These are phyloP conservation scores for Gadus chalcogrammus DNA, from an alignment of 2,113 vertebrate genomes.

Conservation along the genomic window DNA sequence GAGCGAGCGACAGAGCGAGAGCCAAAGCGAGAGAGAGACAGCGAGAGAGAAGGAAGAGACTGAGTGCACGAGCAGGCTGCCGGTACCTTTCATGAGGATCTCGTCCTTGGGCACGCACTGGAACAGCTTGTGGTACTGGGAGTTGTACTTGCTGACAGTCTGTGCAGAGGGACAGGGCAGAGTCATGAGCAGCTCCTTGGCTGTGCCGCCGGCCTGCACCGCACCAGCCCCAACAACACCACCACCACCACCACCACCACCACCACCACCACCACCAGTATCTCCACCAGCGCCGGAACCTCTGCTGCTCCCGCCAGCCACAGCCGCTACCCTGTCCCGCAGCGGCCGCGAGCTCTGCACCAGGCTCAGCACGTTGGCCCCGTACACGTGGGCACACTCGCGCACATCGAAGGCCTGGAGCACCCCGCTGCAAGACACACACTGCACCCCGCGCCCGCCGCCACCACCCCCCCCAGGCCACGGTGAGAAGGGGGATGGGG, in stretches of 20 bases:
- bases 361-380: slow-evolving; percentile 75
- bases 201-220: slow-evolving; percentile 55
- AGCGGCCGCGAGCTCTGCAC: slow-evolving; percentile 71
- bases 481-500: background rate
- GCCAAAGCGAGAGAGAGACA: slow-evolving; percentile 32
- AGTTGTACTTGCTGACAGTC: slow-evolving; percentile 93
- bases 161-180: slow-evolving; percentile 76
- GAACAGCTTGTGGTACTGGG: slow-evolving; percentile 96
- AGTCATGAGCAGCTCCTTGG: slow-evolving; percentile 73
- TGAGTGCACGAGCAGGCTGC: no score
- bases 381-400: slow-evolving; percentile 67
- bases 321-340: slow-evolving; percentile 60
- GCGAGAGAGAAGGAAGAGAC: slow-evolving; percentile 17
- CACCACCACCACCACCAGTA: slow-evolving; percentile 33
- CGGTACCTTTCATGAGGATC: slow-evolving; percentile 90
- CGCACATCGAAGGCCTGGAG: slow-evolving; percentile 67
- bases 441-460: slow-evolving; percentile 48
- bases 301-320: slow-evolving; percentile 48
- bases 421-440: slow-evolving; percentile 68
- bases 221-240: slow-evolving; percentile 28
- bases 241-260: slow-evolving; percentile 29
- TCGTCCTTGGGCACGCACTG: slow-evolving; percentile 89
- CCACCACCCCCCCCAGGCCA: background rate
- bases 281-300: slow-evolving; percentile 37
- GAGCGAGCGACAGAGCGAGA: background rate